Evolutionary conservation across 2,113 vertebrate genomes (phyloP).

Genomic region (Hypocryptadius cinnamomeus): DNA sequence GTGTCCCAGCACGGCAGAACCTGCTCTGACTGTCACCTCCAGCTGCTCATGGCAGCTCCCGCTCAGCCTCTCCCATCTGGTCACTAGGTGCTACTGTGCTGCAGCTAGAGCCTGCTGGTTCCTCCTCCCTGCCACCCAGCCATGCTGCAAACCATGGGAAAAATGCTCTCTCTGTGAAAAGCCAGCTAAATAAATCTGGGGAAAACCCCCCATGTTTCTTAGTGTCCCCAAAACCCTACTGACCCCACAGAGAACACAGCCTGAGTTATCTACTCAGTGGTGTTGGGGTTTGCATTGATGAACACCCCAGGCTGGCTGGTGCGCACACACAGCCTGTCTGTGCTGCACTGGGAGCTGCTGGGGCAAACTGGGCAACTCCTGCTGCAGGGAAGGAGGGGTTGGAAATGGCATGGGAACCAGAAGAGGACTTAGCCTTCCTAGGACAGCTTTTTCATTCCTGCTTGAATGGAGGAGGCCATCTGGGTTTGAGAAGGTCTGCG

Average conservation of each 20-base stretch:
- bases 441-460: neutral
- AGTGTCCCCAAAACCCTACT: neutral
- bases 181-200: neutral
- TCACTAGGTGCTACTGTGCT: neutral
- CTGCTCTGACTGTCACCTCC: neutral
- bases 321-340: neutral
- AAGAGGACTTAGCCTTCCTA: neutral
- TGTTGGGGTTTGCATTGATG: neutral
- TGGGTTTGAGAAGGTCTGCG: neutral
- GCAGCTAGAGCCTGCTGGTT: neutral
- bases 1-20: neutral
- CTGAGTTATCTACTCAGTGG: neutral
- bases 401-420: neutral
- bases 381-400: neutral
- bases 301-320: neutral
- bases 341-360: neutral
- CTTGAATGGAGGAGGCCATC: neutral
- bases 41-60: neutral
- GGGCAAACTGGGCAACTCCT: neutral
- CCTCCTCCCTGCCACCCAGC: neutral
- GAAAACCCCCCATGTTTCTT: fast-evolving
- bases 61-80: neutral
- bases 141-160: neutral
- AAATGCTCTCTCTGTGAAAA: neutral
- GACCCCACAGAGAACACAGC: neutral